phyloP scores from a whole-genome alignment of 2,797 vertebrate genomes.

The Cichlasoma orientale region DNA sequence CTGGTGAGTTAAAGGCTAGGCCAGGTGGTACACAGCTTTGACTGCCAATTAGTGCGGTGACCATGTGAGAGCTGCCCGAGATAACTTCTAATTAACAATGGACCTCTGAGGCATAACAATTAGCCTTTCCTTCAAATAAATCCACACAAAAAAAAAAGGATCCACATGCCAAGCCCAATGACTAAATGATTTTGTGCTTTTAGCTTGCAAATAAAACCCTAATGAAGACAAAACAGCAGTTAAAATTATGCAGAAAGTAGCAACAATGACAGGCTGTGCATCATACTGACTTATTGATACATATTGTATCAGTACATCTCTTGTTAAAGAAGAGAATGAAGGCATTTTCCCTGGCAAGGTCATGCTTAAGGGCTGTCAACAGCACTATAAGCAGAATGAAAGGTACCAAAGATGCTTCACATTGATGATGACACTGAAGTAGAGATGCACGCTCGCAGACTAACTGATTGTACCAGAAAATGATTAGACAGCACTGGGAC shows the following conservation, averaged over 20 bases:
- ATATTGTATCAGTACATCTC: constrained; percentile 13
- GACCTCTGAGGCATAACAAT: constrained; percentile 71
- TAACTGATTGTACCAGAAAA: constrained; percentile 23
- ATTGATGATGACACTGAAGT: constrained; percentile 21
- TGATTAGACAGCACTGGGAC: constrained; percentile 15
- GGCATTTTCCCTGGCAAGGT: constrained; percentile 52
- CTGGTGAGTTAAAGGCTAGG: constrained; percentile 68
- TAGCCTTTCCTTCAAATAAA: constrained; percentile 66
- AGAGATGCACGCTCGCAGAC: neutral
- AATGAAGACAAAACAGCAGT: neutral
- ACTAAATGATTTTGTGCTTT: constrained; percentile 22
- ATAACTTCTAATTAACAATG: constrained; percentile 73
- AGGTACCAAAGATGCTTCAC: constrained; percentile 26
- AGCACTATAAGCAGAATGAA: constrained; percentile 21
- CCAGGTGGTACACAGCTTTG: constrained; percentile 70
- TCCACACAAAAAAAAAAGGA: constrained; percentile 27
- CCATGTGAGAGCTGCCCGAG: constrained; percentile 63
- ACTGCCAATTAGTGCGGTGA: constrained; percentile 74
- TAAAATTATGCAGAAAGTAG: neutral
- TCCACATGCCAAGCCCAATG: constrained; percentile 15
- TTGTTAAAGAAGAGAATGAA: constrained; percentile 34
- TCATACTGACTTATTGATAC: neutral
- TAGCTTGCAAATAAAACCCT: constrained; percentile 14
- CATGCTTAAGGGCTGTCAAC: constrained; percentile 42
- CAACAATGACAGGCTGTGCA: neutral